A percentile compares a stretch with the other conserved stretches of the same genome.
These are phyloP conservation scores for Rhodeus uyekii DNA, from an alignment of 2,797 vertebrate species.

Conservation along the genomic window DNA sequence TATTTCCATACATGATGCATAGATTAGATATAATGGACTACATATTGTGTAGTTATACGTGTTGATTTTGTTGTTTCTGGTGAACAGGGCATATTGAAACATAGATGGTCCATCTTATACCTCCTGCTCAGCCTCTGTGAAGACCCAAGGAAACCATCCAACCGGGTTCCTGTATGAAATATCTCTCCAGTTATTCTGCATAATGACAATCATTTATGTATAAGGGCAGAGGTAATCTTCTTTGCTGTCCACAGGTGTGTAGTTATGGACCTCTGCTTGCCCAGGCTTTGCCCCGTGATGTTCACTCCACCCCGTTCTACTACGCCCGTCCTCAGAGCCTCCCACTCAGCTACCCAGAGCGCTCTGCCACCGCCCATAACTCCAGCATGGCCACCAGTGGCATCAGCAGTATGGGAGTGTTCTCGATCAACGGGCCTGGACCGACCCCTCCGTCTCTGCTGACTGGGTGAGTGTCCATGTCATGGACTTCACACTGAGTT, in stretches of 20 bases:
- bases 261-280: conserved; percentile 88
- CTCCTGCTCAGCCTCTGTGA: conserved; percentile 96
- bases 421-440: conserved; percentile 85
- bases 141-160: conserved; percentile 90
- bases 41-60: neutral
- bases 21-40: neutral
- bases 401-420: conserved; percentile 88
- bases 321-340: conserved; percentile 93
- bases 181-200: neutral
- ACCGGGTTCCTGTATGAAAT: conserved; percentile 75
- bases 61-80: conserved; percentile 30
- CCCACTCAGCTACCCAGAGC: conserved; percentile 87
- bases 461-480: conserved; percentile 80
- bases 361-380: conserved; percentile 74
- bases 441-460: conserved; percentile 86
- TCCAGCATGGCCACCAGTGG: conserved; percentile 92
- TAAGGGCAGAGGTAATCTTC: neutral
- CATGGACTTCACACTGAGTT: neutral
- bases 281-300: conserved; percentile 91
- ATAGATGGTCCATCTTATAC: conserved; percentile 97
- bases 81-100: conserved; percentile 89
- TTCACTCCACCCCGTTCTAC: conserved; percentile 96
- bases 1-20: neutral
- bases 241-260: conserved; percentile 77
- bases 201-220: neutral